These are phyloP conservation scores for Mormyrus iriodes DNA, from an alignment of 2,113 vertebrate species.

Conservation along the genomic window DNA sequence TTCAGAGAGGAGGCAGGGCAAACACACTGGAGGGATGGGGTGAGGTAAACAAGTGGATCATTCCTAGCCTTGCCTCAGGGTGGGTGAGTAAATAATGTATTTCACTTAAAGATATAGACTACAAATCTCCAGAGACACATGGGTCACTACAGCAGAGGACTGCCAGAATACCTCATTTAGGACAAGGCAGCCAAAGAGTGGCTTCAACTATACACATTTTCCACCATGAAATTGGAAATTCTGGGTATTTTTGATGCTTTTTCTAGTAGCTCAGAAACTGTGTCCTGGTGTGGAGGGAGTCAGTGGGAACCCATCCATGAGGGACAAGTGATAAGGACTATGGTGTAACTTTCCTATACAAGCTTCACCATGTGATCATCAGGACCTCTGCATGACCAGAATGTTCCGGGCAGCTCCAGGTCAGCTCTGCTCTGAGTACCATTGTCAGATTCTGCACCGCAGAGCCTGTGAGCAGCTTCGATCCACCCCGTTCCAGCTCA, in stretches of 20 bases:
- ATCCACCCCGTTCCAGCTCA: background rate
- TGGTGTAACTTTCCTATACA: background rate
- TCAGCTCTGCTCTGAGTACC: no score
- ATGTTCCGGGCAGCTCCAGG: background rate
- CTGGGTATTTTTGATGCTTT: background rate
- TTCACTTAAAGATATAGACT: background rate
- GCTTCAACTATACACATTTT: background rate
- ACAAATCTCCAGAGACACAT: background rate
- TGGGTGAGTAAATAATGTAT: background rate
- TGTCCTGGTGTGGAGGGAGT: background rate
- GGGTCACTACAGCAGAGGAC: background rate
- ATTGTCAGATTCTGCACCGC: background rate
- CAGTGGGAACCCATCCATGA: background rate
- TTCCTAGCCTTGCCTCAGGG: background rate
- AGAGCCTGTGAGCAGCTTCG: background rate
- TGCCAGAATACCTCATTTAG: background rate
- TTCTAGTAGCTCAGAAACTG: background rate
- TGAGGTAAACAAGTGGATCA: background rate
- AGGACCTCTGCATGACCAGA: background rate
- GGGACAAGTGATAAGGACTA: background rate
- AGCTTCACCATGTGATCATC: background rate
- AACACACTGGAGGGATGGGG: background rate
- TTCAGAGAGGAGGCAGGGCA: background rate
- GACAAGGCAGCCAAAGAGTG: background rate
- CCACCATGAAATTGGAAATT: background rate